phyloP scores from a whole-genome alignment of 2,113 vertebrate species.

The Camarhynchus parvulus region DNA sequence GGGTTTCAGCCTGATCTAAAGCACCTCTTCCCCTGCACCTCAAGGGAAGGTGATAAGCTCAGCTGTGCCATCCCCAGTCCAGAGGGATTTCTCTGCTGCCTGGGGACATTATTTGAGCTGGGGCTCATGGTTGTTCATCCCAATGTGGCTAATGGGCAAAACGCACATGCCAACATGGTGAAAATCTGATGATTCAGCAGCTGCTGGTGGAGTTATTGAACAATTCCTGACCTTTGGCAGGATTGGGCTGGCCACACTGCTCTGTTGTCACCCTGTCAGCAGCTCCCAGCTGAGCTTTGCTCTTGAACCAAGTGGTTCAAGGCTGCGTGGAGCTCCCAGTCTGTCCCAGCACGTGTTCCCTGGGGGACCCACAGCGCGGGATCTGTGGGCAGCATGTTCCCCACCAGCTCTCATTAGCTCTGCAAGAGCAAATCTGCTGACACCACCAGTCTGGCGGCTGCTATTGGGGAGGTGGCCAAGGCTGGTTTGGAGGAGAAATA shows the following conservation, averaged over 20 bases:
- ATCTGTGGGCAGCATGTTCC: background rate
- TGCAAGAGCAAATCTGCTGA: background rate
- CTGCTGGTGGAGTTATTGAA: background rate
- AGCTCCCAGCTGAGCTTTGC: background rate
- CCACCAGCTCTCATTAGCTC: background rate
- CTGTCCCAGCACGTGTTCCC: background rate
- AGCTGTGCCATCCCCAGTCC: fast-evolving
- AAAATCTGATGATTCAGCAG: background rate
- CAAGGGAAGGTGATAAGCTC: background rate
- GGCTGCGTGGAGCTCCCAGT: fast-evolving
- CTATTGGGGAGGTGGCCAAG: background rate
- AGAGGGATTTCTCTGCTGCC: background rate
- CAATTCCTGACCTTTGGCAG: fast-evolving
- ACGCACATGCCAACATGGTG: background rate
- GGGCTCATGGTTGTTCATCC: fast-evolving
- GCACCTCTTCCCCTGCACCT: background rate
- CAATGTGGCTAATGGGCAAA: background rate
- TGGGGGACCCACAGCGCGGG: background rate
- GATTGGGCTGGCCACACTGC: fast-evolving
- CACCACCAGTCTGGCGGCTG: background rate
- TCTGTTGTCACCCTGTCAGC: background rate
- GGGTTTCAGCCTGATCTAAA: background rate
- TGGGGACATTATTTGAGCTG: background rate
- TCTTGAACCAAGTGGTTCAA: fast-evolving
- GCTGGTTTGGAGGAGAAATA: background rate